These are phyloP conservation scores for Synanthedon myopaeformis DNA, from an alignment of 2,888 invertebrate genomes.

Conservation along the genomic window DNA sequence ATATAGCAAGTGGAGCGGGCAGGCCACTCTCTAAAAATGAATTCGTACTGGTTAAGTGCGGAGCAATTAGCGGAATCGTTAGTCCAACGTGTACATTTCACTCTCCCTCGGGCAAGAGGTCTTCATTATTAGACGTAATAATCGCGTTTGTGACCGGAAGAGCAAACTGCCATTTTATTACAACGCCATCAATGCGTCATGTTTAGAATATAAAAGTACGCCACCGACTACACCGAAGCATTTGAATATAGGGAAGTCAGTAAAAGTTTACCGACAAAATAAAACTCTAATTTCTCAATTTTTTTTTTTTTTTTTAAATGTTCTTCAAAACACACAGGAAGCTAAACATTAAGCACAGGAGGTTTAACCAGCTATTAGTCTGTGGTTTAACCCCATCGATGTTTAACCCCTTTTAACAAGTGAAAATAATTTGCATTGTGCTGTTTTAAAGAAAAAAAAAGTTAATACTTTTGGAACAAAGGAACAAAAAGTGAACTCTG, in stretches of 20 bases:
- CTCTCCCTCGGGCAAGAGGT: constrained; percentile 35
- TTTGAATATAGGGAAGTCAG: too few species aligned
- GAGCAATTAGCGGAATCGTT: constrained; percentile 48
- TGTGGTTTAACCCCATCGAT: background rate
- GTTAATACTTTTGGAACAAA: too few species aligned
- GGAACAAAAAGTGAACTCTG: too few species aligned
- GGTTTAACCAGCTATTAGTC: background rate
- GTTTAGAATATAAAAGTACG: background rate
- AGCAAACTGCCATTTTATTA: background rate
- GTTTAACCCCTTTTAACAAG: background rate
- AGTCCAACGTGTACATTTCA: constrained; percentile 29
- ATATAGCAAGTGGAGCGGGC: constrained; percentile 66
- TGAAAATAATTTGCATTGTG: too few species aligned
- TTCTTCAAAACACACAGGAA: background rate
- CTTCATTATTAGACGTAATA: constrained; percentile 6
- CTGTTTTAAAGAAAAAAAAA: too few species aligned
- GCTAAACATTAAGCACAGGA: background rate
- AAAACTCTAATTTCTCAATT: too few species aligned
- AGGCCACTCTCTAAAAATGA: constrained; percentile 59
- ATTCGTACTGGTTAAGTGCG: constrained; percentile 58
- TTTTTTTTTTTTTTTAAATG: too few species aligned
- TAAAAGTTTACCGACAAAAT: too few species aligned
- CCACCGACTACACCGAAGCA: too few species aligned
- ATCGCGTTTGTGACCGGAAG: background rate
- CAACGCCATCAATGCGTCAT: background rate